A percentile compares a stretch with the other conserved stretches of the same genome.
Evolutionary conservation across 2,888 invertebrate genomes (phyloP).

Genomic region (Baccha elongata): DNA sequence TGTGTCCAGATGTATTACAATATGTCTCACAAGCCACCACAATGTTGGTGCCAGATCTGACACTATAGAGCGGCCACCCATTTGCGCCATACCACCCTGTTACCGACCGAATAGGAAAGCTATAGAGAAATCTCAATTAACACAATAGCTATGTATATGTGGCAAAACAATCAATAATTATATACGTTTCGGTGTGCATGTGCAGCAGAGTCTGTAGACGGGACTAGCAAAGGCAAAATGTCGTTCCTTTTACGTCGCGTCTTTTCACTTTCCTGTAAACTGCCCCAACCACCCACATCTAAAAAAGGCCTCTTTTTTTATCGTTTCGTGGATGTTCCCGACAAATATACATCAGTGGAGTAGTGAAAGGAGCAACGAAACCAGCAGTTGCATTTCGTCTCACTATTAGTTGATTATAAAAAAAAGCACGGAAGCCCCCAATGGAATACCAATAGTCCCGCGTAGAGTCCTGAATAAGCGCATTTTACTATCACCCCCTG

Average conservation of each 20-base stretch:
- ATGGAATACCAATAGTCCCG: no score
- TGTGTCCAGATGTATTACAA: constrained; percentile 67
- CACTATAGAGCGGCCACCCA: not conserved
- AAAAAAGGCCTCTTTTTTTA: constrained; percentile 59
- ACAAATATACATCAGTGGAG: constrained; percentile 46
- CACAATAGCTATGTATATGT: constrained; percentile 52
- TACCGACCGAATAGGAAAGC: not conserved
- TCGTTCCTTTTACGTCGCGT: constrained; percentile 8
- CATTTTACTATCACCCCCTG: constrained; percentile 56
- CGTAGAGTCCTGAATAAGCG: no score
- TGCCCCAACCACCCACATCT: constrained; percentile 35
- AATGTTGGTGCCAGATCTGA: constrained; percentile 37
- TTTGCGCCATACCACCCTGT: no score
- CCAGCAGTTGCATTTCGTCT: constrained; percentile 31
- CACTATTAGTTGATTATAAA: not conserved
- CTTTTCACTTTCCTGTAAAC: no score
- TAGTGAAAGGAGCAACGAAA: constrained; percentile 45
- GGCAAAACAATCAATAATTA: constrained; percentile 68
- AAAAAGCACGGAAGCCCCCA: no score
- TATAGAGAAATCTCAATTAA: constrained; percentile 47
- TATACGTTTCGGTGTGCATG: constrained; percentile 60
- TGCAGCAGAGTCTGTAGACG: constrained; percentile 60
- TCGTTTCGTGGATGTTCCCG: constrained; percentile 42
- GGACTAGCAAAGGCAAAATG: constrained; percentile 20
- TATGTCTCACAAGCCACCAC: constrained; percentile 36